Percentiles rank a stretch among this genome's conserved stretches.
Conservation (phyloP, 2,113 vertebrate species). For the cattle (Bos taurus) region ARS-UCD2.0 NC_037332.1:37027501-37028000, state of each 20-base stretch:
- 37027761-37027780: slow-evolving; percentile 5
- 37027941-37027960: not conserved
- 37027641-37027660: slow-evolving; percentile 71
- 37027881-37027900: slow-evolving; percentile 53
- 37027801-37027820: slow-evolving; percentile 22
- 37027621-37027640: slow-evolving; percentile 86
- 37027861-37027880: not conserved
- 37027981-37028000: slow-evolving; percentile 54
- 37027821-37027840: not conserved
- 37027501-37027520: slow-evolving; percentile 43
- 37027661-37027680: slow-evolving; percentile 77
- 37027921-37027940: slow-evolving; percentile 28
- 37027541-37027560: slow-evolving; percentile 73
- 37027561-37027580: slow-evolving; percentile 65
- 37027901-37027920: slow-evolving; percentile 26
- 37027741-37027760: not conserved
- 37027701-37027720: slow-evolving; percentile 68
- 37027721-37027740: slow-evolving; percentile 74
- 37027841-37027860: not conserved
- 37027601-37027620: slow-evolving; percentile 78
- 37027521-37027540: slow-evolving; percentile 53
- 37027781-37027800: not conserved
- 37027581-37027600: slow-evolving; percentile 73
- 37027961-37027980: slow-evolving; percentile 24
- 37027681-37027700: slow-evolving; percentile 65